Conservation (phyloP, 2,797 vertebrate genomes). For the Lates japonicus region DNA sequence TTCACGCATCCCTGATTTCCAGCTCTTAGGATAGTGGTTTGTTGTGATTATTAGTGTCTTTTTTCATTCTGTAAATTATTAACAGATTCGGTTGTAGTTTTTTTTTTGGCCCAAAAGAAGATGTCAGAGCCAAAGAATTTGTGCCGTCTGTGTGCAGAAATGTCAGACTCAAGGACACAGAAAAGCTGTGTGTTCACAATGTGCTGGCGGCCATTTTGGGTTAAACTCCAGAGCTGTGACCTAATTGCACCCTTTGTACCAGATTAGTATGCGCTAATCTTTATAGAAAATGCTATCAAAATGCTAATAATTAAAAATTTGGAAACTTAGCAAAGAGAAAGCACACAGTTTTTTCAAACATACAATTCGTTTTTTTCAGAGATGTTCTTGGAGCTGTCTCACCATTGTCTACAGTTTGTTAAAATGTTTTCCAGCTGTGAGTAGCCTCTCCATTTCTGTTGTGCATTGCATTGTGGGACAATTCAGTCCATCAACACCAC, state of each 20-base stretch:
- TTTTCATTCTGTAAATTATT: conserved; percentile 76
- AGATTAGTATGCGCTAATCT: neutral
- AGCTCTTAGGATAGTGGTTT: conserved; percentile 63
- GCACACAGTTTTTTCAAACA: conserved; percentile 1
- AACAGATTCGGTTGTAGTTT: conserved; percentile 62
- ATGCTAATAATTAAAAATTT: neutral
- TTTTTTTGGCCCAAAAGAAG: conserved; percentile 42
- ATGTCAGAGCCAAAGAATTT: conserved; percentile 67
- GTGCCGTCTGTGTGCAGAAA: conserved; percentile 36
- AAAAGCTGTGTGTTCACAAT: conserved; percentile 47
- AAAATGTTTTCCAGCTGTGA: conserved; percentile 69
- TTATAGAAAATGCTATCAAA: neutral
- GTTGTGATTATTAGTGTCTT: conserved; percentile 49
- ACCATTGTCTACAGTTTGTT: conserved; percentile 38
- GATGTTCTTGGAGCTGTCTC: conserved; percentile 48
- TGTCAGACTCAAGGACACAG: conserved; percentile 41
- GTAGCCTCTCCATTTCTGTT: conserved; percentile 19
- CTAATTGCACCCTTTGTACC: neutral
- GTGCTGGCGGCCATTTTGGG: conserved; percentile 54
- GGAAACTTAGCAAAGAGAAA: conserved; percentile 23
- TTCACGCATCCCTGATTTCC: conserved; percentile 62
- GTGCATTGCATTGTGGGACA: conserved; percentile 38
- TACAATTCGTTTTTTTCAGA: neutral
- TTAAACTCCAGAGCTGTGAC: conserved; percentile 10
- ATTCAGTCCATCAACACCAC: conserved; percentile 24